Percentiles rank a stretch among this genome's conserved stretches.
Conservation (phyloP, 2,888 invertebrate genomes). For the Tuberolachnus salignus region DNA sequence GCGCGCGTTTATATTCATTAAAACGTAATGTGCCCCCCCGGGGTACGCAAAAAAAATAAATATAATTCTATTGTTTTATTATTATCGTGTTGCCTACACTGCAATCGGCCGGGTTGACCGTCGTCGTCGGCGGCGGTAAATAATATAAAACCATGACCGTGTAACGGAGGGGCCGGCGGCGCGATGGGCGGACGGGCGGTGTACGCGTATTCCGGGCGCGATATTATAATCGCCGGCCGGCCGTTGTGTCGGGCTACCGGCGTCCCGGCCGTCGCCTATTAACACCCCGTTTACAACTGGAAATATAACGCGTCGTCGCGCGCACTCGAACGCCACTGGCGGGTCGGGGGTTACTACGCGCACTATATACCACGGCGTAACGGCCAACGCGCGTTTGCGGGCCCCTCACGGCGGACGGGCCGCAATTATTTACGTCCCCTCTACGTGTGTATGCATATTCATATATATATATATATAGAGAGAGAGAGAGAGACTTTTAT, state of each 20-base stretch:
- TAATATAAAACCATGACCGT: not conserved
- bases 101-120: too few relatives aligned
- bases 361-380: too few relatives aligned
- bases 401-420: not conserved
- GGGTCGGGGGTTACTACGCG: too few relatives aligned
- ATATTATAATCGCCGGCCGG: slow-evolving; percentile 9
- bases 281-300: slow-evolving; percentile 48
- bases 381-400: slow-evolving; percentile 30
- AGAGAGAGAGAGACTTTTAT: too few relatives aligned
- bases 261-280: slow-evolving; percentile 24
- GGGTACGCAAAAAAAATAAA: too few relatives aligned
- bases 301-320: slow-evolving; percentile 23
- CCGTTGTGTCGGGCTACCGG: too few relatives aligned
- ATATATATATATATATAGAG: too few relatives aligned
- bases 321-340: not conserved
- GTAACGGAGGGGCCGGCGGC: slow-evolving; percentile 2
- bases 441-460: too few relatives aligned
- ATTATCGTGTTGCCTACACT: not conserved
- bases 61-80: not conserved
- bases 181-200: too few relatives aligned
- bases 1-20: not conserved
- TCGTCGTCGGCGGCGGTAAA: too few relatives aligned
- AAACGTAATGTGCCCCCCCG: too few relatives aligned
- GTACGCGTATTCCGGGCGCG: not conserved
- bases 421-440: not conserved